Evolutionary conservation across 1,140 invertebrate genomes (phyloP), one percentile per base, ranked within the genome.

Genomic region (Penaeus vannamei): DNA sequence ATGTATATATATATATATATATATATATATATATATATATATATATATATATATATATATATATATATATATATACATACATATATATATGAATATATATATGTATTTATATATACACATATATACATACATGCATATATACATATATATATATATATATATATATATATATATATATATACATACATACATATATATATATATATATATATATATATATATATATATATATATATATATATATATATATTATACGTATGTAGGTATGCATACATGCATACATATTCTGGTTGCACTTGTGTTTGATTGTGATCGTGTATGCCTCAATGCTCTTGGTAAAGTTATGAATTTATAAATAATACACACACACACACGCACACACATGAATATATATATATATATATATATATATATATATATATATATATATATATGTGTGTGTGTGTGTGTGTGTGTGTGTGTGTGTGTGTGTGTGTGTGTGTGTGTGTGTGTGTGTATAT

Each of bases 361-460:
- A 36, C 1, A 36, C 5, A 5, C 36, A 36, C 36, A 36, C 36
- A 36, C 36, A 36, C 36, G 1, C 36, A 36, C 36, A 36, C 36
- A 36, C 36, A 36, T 5, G 5, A 1, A 36, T 5, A 36, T 5
- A 36, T 5, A 36, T 5, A 36, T 5, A 36, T 36, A 36, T 36
- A 5, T 36, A 5, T 36, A 5, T 36, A 5, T 5, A 36, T 2
- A 1, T 5, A 36, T 36, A n/a, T n/a, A n/a, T n/a, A n/a, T n/a
- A n/a, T n/a, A 26, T 7, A 26, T 7, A 26, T 7, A 26, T 66
- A 7, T 66, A 7, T 66, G 64, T 66, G 64, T 66, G 64, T 66
- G 64, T 66, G 64, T 66, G 64, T 66, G 64, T 66, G 64, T 66
- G 64, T 66, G 64, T 66, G 64, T 66, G 64, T 66, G 64, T 66